Conservation (phyloP, 2,797 vertebrate species). For the Denticeps clupeoides region DNA sequence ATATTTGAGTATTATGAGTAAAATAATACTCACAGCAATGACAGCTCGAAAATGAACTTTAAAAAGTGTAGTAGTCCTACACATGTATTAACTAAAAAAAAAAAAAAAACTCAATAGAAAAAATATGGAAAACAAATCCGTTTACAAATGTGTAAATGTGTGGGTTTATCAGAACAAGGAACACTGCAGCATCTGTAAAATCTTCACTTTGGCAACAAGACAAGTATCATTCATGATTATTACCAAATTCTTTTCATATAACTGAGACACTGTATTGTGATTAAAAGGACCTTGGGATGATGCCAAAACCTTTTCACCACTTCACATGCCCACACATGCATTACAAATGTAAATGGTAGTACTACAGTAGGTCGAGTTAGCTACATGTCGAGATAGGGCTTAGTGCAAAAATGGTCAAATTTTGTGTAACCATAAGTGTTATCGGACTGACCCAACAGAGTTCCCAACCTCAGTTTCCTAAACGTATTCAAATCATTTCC, state of each 20-base stretch:
- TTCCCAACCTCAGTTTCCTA: background rate
- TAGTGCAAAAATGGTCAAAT: conserved; percentile 5
- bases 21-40: background rate
- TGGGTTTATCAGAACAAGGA: background rate
- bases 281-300: background rate
- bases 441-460: background rate
- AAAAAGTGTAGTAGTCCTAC: no score
- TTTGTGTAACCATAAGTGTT: background rate
- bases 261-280: conserved; percentile 1
- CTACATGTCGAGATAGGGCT: background rate
- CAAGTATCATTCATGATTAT: no score
- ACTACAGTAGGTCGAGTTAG: background rate
- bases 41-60: background rate
- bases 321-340: conserved; percentile 2
- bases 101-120: background rate
- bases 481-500: no score
- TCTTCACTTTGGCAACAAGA: no score
- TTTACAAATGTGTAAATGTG: background rate
- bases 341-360: conserved; percentile 1
- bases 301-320: background rate
- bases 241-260: no score
- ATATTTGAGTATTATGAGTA: background rate
- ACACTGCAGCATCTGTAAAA: no score
- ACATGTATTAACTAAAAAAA: no score
- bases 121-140: no score